Base-by-base conservation (phyloP, 30 jellyfish, hydroid and myxozoan species). In the Clytia hemisphaerica region DNA sequence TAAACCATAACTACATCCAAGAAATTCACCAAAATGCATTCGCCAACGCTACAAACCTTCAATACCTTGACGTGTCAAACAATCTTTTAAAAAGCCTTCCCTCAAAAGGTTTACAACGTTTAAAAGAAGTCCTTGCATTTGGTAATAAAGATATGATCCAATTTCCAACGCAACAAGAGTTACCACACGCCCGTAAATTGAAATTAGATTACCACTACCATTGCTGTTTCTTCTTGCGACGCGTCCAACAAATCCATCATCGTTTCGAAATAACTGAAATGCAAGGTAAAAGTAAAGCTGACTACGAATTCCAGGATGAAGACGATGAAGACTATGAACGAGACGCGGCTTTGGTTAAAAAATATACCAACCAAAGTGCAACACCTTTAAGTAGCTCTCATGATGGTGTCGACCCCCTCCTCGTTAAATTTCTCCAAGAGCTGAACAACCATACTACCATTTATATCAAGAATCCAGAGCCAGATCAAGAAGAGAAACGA, bases 191-290 rank as follows among this genome's bases (percentile, higher is more conserved):
- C 31, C 38, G 78, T 46, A 58, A 70, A 54, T 75, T 89, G 45
- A 65, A 75, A 2, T 67, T 89, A 16, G 92, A 77, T 45, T 89
- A 89, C 64, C 91, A 90, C 2, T 89, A 89, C 69, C 98, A 89
- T 46, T 89, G 98, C 75, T 89, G 98, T 76, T 89, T 82, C 82
- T 89, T 72, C 67, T 26, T 45, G 59, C 51, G 61, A 28, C 75
- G 69, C 58, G 83, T 69, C 18, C 81, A 69, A 49, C 63, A 34
- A 61, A 37, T 61, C 60, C 22, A 26, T 34, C 60, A 37, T 4
- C 27, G 49, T 22, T 28, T 5, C 37, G 28, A 34, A 45, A 12
- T 18, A 42, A 48, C 29, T 50, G 10, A 21, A 7, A 21, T 10
- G 16, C 25, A 12, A 50, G 65, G 65, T 30, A 16, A 40, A 40